These are phyloP conservation scores for Leptonema lineaticorne DNA, from an alignment of 1,140 invertebrate genomes.

Conservation along the genomic window DNA sequence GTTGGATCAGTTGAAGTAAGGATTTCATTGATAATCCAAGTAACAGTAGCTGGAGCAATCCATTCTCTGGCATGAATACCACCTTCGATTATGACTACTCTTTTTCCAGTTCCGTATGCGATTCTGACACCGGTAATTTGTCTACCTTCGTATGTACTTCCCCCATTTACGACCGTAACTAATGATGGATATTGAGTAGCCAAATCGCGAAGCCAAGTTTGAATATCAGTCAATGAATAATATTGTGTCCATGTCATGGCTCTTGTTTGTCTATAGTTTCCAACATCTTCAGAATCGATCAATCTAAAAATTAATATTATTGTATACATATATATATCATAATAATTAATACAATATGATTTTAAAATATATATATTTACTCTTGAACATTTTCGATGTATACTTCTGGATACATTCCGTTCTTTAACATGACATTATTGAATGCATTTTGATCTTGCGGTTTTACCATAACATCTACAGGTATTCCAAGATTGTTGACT, in stretches of 20 bases:
- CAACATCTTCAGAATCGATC: constrained; percentile 26
- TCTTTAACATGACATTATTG: constrained; percentile 32
- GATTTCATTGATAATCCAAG: constrained; percentile 67
- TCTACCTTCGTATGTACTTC: constrained; percentile 60
- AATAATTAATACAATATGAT: background rate
- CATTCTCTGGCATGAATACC: constrained; percentile 79
- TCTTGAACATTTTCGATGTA: constrained; percentile 48
- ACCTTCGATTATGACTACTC: constrained; percentile 60
- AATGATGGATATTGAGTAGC: constrained; percentile 46
- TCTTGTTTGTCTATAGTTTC: background rate
- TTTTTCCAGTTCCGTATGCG: constrained; percentile 48
- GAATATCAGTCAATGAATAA: constrained; percentile 52
- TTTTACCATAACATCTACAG: constrained; percentile 48
- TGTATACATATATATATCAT: background rate
- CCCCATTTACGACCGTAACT: constrained; percentile 56
- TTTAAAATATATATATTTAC: constrained; percentile 5
- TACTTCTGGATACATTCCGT: constrained; percentile 40
- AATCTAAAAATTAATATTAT: too few species aligned
- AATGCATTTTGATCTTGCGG: constrained; percentile 44
- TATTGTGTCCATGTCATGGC: constrained; percentile 52
- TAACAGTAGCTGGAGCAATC: constrained; percentile 70
- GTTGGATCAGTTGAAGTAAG: constrained; percentile 52
- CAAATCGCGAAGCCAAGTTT: constrained; percentile 53
- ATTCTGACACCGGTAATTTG: constrained; percentile 64
- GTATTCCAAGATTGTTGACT: constrained; percentile 5